These are phyloP conservation scores for Drosophila tristis DNA, from an alignment of 1,140 invertebrate species.

Conservation along the genomic window DNA sequence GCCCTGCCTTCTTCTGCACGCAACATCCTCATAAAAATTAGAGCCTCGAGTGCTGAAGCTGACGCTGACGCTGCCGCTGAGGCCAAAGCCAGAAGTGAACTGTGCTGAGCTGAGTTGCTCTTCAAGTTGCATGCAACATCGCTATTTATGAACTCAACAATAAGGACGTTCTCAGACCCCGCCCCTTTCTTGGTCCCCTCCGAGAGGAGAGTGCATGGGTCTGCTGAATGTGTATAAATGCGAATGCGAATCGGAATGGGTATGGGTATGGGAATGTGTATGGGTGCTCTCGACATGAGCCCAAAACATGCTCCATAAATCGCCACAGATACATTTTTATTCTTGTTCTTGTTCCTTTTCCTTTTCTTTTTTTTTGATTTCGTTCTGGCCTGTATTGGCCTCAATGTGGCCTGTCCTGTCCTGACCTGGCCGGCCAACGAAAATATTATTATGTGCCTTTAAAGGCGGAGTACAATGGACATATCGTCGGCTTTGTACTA, in stretches of 20 bases:
- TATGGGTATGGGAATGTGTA: not conserved
- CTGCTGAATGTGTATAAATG: too few species aligned
- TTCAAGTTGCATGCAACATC: slow-evolving; percentile 76
- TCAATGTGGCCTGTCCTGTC: slow-evolving; percentile 13
- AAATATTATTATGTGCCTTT: slow-evolving; percentile 60
- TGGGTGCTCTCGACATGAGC: slow-evolving; percentile 46
- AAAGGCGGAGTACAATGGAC: not conserved
- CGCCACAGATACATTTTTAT: slow-evolving; percentile 74
- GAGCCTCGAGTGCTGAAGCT: slow-evolving; percentile 35
- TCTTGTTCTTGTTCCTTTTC: slow-evolving; percentile 1
- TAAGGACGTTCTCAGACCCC: slow-evolving; percentile 37
- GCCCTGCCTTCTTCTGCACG: slow-evolving; percentile 47
- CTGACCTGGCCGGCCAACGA: slow-evolving; percentile 38
- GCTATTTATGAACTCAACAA: slow-evolving; percentile 79
- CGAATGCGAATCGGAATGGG: too few species aligned
- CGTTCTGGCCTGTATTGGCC: slow-evolving; percentile 49
- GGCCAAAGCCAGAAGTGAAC: slow-evolving; percentile 27
- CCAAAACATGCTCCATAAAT: slow-evolving; percentile 69
- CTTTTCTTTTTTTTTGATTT: slow-evolving; percentile 58
- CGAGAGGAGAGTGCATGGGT: slow-evolving; percentile 1
- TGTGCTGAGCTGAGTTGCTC: slow-evolving; percentile 25
- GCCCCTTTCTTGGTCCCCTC: slow-evolving; percentile 27
- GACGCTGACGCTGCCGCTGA: slow-evolving; percentile 3
- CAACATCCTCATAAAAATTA: slow-evolving; percentile 79
- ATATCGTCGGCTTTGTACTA: not conserved